These are phyloP conservation scores for Ivindomyrus marchei DNA, from an alignment of 2,113 vertebrate species.

Conservation along the genomic window DNA sequence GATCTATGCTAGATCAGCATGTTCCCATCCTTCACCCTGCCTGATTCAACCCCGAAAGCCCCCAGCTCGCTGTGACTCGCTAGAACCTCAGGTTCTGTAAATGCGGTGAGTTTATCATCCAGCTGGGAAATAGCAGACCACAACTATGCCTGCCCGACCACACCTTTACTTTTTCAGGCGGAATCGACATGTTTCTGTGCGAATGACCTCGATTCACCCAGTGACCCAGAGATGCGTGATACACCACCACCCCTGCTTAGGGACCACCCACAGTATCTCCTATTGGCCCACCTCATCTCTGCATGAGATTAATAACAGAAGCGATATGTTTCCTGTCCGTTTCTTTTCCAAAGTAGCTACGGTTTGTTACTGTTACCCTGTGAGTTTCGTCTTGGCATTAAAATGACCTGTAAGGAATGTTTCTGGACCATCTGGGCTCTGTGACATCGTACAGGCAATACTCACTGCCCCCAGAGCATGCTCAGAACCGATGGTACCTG, in stretches of 20 bases:
- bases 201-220: constrained; percentile 15
- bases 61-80: neutral
- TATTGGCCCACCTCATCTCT: neutral
- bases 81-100: neutral
- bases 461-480: neutral
- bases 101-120: neutral
- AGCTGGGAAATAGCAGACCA: neutral
- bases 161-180: neutral
- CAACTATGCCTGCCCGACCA: neutral
- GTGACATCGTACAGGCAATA: neutral
- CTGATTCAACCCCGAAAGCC: neutral
- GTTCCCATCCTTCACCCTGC: neutral
- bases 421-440: neutral
- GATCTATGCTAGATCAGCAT: neutral
- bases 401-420: neutral
- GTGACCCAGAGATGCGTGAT: constrained; percentile 24
- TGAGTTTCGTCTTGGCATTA: neutral
- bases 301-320: neutral
- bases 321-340: too few relatives aligned
- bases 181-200: neutral
- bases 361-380: neutral
- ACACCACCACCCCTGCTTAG: neutral
- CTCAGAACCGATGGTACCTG: neutral
- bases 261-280: neutral
- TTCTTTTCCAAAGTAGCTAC: neutral